Evolutionary conservation across 2,797 vertebrate species (phyloP).

Genomic region (Setipinna tenuifilis): DNA sequence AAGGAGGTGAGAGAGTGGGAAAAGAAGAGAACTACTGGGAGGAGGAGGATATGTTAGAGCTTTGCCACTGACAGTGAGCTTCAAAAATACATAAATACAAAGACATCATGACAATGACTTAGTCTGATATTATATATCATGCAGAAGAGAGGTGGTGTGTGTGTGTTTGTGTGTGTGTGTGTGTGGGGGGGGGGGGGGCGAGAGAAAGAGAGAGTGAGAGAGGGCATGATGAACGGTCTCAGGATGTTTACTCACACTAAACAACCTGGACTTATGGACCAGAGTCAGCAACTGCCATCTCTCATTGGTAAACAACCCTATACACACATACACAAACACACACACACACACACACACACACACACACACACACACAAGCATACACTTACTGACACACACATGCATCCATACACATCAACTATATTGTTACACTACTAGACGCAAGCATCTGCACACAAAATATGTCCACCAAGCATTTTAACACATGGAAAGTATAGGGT

Average conservation of each 20-base stretch:
- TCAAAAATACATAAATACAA: slow-evolving; percentile 16
- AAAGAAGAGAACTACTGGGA: not conserved
- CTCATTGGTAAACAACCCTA: slow-evolving; percentile 6
- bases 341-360: not conserved
- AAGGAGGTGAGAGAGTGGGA: too few species aligned
- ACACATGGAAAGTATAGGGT: not conserved
- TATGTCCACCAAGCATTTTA: not conserved
- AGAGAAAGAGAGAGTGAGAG: not conserved
- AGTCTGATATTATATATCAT: not conserved
- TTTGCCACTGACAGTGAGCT: not conserved
- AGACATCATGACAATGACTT: not conserved
- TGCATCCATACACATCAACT: not conserved
- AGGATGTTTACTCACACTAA: slow-evolving; percentile 3
- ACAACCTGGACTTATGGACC: slow-evolving; percentile 15
- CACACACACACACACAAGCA: not conserved
- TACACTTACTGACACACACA: not conserved
- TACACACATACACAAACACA: not conserved
- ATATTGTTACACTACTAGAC: not conserved
- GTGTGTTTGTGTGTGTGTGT: too few species aligned
- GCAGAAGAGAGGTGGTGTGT: not conserved
- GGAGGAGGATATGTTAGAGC: not conserved
- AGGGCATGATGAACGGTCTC: not conserved
- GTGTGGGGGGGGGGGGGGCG: not conserved
- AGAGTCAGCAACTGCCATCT: slow-evolving; percentile 13
- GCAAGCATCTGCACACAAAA: not conserved